phyloP scores from a whole-genome alignment of 2,888 invertebrate species.

The Drosophila silvestris region DNA sequence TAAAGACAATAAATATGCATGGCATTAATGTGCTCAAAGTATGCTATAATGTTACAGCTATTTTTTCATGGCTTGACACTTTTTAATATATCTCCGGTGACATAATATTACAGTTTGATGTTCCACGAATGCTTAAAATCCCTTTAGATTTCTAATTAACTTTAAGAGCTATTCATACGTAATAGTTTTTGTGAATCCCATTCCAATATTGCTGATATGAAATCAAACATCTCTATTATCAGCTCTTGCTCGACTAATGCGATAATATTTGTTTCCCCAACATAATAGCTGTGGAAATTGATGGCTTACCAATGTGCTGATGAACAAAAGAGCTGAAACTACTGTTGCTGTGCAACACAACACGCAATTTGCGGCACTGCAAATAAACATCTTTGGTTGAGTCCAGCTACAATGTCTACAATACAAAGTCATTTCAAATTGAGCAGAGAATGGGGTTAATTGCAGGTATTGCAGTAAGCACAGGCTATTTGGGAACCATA shows the following conservation, averaged over 20 bases:
- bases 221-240: conserved; percentile 9
- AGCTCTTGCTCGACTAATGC: conserved; percentile 7
- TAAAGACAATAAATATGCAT: background rate
- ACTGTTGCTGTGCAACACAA: conserved; percentile 29
- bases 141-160: background rate
- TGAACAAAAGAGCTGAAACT: conserved; percentile 45
- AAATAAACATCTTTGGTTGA: conserved; percentile 26
- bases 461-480: background rate
- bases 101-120: background rate
- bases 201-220: background rate
- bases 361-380: conserved; percentile 39
- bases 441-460: background rate
- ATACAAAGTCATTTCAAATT: conserved; percentile 22
- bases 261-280: conserved; percentile 25
- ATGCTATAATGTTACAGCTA: conserved; percentile 22
- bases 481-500: no score
- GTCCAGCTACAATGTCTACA: conserved; percentile 41
- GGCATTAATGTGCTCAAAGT: conserved; percentile 13
- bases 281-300: conserved; percentile 32
- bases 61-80: background rate
- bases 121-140: background rate
- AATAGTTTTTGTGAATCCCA: no score
- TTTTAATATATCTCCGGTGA: background rate
- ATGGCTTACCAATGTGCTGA: conserved; percentile 32
- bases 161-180: background rate